Base-by-base conservation (phyloP, 2,888 invertebrate genomes). In the Poecilobothrus nobilitatus region DNA sequence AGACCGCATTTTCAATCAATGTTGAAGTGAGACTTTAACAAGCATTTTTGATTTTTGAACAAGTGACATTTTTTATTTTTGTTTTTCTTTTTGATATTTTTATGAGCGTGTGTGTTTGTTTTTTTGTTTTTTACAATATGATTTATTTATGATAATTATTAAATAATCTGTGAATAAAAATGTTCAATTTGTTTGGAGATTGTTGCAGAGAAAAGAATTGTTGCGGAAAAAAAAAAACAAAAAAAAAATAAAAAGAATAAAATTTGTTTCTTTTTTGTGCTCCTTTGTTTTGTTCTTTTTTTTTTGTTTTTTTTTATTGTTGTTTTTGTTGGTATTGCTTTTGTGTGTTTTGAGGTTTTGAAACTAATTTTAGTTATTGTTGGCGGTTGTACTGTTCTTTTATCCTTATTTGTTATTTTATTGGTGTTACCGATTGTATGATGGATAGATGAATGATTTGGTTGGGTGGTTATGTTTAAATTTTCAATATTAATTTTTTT, bases 121-220 rank as follows among this genome's bases (percentile, higher is more conserved):
- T 53, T 53, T 44, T 53, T 53, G 7, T 53, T 15, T 53, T 53
- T 53, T 53, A 53, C 53, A 53, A 53, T 53, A 53, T 53, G 53
- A 53, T 53, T 53, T 53, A 53, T 53, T 53, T 53, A 53, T 53
- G 53, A 53, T 53, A 53, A 53, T 53, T 53, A 15, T 53, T 53
- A 53, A 53, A 53, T 53, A 53, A 53, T 53, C 53, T 53, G 2
- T 53, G 53, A 53, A 53, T 53, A 53, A 27, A 27, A 27, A 53
- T 53, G 53, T 53, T 53, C 53, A 53, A 12, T 53, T 53, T 53
- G 53, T 53, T 53, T 5, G 9, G 18, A 15, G 41, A 53, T 53
- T 53, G 53, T 6, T 53, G 15, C 15, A 53, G 18, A 6, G 53
- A 53, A 37, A 37, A 37, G 18, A n/a, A 53, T 15, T n/a, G 15